A percentile compares a stretch with the other conserved stretches of the same genome.
Conservation (phyloP, 2,113 vertebrate species). For the Cottus gobio region DNA sequence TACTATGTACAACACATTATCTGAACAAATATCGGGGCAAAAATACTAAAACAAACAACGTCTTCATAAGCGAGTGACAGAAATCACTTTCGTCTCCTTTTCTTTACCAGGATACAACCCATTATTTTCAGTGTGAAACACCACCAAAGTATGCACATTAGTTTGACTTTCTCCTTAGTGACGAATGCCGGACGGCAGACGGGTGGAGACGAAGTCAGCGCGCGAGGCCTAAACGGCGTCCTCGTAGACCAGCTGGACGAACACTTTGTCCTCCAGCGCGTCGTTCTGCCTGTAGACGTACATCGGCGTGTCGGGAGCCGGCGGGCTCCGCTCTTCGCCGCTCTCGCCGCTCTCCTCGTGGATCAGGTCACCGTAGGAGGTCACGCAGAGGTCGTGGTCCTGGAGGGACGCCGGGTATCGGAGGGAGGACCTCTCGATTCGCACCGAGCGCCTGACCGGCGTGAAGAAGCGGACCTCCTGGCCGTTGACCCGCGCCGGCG, state of each 20-base stretch:
- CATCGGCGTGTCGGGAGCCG: conserved; percentile 15
- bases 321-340: neutral
- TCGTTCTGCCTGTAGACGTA: conserved; percentile 85
- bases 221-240: neutral
- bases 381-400: conserved; percentile 83
- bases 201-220: neutral
- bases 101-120: neutral
- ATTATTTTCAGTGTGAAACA: too few species aligned
- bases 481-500: conserved; percentile 60
- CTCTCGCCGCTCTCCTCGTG: conserved; percentile 47
- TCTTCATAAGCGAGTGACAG: neutral
- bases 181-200: neutral
- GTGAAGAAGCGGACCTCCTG: conserved; percentile 84
- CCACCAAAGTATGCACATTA: neutral
- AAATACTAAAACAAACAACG: neutral
- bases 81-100: too few species aligned
- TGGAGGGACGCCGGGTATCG: conserved; percentile 73
- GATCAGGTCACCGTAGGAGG: conserved; percentile 76
- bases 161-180: too few species aligned
- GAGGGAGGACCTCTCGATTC: conserved; percentile 73
- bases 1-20: conserved; percentile 32
- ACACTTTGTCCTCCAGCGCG: conserved; percentile 76
- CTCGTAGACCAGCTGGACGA: conserved; percentile 63
- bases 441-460: conserved; percentile 81
- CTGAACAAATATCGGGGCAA: neutral